Conservation (phyloP, 2,888 invertebrate genomes). For the Coleophora deauratella region DNA sequence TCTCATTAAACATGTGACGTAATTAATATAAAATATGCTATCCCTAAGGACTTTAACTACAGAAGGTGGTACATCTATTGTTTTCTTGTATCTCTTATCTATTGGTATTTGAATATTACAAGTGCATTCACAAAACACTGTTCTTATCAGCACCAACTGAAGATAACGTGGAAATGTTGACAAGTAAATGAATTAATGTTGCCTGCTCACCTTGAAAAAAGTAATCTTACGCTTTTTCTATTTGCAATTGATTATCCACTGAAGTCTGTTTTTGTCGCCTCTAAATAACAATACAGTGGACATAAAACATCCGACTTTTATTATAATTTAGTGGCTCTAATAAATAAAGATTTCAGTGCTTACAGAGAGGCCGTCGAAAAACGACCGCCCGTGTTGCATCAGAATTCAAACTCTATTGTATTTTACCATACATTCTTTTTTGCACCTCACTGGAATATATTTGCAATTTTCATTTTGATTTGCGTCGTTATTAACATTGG, state of each 20-base stretch:
- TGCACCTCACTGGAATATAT: constrained; percentile 59
- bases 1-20: too few species aligned
- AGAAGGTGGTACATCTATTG: too few species aligned
- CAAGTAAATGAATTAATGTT: too few species aligned
- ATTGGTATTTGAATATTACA: too few species aligned
- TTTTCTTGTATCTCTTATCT: too few species aligned
- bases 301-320: constrained; percentile 56
- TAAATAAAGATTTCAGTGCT: constrained; percentile 70
- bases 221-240: too few species aligned
- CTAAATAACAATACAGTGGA: constrained; percentile 46
- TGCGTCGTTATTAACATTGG: constrained; percentile 18
- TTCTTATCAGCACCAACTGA: too few species aligned
- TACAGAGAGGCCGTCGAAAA: constrained; percentile 53
- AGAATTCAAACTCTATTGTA: constrained; percentile 63
- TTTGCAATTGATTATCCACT: constrained; percentile 17
- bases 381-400: constrained; percentile 67
- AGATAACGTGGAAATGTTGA: constrained; percentile 13
- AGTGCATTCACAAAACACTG: too few species aligned
- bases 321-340: constrained; percentile 68
- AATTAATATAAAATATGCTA: too few species aligned
- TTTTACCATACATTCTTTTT: constrained; percentile 69
- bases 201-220: too few species aligned
- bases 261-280: constrained; percentile 31
- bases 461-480: constrained; percentile 50
- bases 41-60: too few species aligned